phyloP scores from a whole-genome alignment of 1,140 invertebrate genomes.

The Pseudoatta argentina region DNA sequence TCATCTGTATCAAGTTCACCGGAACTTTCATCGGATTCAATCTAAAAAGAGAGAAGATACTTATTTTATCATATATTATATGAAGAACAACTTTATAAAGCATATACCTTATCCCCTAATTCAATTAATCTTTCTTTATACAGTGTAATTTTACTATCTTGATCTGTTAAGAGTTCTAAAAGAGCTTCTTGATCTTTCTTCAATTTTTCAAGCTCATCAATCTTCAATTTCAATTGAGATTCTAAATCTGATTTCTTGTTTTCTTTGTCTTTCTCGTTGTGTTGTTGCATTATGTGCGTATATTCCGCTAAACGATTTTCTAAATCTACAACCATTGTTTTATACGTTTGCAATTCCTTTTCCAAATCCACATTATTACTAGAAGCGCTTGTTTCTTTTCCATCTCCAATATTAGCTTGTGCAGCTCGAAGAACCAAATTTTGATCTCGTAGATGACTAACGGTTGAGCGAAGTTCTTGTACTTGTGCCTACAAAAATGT shows the following conservation, averaged over 20 bases:
- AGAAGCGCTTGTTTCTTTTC: conserved; percentile 58
- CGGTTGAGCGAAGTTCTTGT: conserved; percentile 90
- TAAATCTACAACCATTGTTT: conserved; percentile 77
- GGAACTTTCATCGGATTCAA: conserved; percentile 84
- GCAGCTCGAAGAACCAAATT: conserved; percentile 94
- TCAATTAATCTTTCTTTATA: conserved; percentile 91
- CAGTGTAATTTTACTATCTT: conserved; percentile 91
- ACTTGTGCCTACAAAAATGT: conserved; percentile 88
- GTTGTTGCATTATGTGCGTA: conserved; percentile 73
- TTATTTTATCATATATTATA: neutral
- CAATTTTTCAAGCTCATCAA: conserved; percentile 89
- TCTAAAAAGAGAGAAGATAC: conserved; percentile 67
- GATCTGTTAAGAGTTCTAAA: conserved; percentile 93
- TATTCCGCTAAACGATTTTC: conserved; percentile 79
- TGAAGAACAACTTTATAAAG: neutral
- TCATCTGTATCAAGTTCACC: conserved; percentile 82
- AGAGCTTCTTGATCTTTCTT: conserved; percentile 97
- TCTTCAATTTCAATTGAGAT: conserved; percentile 82
- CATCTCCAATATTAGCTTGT: conserved; percentile 77
- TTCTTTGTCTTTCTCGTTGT: conserved; percentile 70
- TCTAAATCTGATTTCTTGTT: conserved; percentile 78
- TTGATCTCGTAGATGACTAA: conserved; percentile 94
- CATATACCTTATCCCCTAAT: conserved; percentile 89
- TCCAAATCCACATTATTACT: conserved; percentile 70
- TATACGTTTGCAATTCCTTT: conserved; percentile 80